Base-by-base conservation (phyloP, 2,888 invertebrate genomes). In the Ochropleura leucogaster region DNA sequence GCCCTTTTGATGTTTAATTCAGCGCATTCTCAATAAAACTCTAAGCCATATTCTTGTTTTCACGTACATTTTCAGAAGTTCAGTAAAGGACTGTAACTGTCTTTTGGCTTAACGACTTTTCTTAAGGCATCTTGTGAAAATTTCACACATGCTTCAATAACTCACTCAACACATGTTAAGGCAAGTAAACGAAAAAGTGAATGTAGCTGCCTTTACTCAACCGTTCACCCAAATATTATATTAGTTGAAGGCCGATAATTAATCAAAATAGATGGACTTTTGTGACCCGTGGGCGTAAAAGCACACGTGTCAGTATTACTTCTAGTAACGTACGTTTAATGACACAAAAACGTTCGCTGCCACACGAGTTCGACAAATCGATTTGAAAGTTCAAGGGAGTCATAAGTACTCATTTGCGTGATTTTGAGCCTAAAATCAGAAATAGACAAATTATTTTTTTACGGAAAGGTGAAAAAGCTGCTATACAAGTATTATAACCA, bases 221-320 rank as follows among this genome's bases (percentile, higher is more conserved):
- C 79, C 64, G 83, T 81, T 88, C 84, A 80, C 83, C 75, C 78
- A 86, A 73, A 89, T 84, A 77, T 72, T 67, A 76, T 69, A 74
- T 79, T 77, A 73, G 85, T 79, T 86, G 78, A 84, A 86, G 91
- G 89, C 85, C 87, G 80, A 87, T 89, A 89, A 90, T 91, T 91
- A 89, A 89, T 90, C 88, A 85, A 89, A 89, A 89, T 87, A 85
- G 83, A 87, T 83, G 68, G 74, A 79, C 76, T 87, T 75, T 83
- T 86, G 82, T 87, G 85, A 20, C 62, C 74, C 74, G 84, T 86
- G 75, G 87, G 84, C 84, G 82, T 68, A 65, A 63, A n/a, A 79
- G 44, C 18, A 68, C 83, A 80, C 75, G 78, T 82, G 74, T 84
- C 68, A 40, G 75, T 82, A 85, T 87, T 82, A 82, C 80, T 77